These are phyloP conservation scores for Bombyx mandarina DNA, from an alignment of 1,140 invertebrate genomes.

Conservation along the genomic window DNA sequence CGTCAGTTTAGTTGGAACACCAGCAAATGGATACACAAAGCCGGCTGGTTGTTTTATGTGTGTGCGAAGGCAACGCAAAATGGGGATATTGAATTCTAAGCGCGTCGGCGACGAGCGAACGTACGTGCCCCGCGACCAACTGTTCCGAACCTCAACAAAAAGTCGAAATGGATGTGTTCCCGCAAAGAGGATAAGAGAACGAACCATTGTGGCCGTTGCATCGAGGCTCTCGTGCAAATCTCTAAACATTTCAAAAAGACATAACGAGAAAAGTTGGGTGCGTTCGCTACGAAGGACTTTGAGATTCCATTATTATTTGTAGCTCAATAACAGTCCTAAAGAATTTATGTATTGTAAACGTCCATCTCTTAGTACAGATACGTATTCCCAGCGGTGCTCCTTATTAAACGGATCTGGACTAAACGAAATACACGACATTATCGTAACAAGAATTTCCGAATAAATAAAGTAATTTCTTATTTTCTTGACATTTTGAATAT, in stretches of 20 bases:
- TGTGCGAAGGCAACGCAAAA: slow-evolving; percentile 30
- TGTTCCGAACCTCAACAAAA: slow-evolving; percentile 35
- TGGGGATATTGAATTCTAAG: slow-evolving; percentile 46
- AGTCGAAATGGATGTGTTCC: slow-evolving; percentile 37
- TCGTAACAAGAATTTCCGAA: neutral
- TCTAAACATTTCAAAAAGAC: slow-evolving; percentile 38
- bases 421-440: neutral
- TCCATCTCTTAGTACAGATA: slow-evolving; percentile 11
- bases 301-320: slow-evolving; percentile 26
- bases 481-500: neutral
- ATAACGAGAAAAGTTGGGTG: slow-evolving; percentile 44
- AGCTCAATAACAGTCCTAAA: slow-evolving; percentile 19
- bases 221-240: slow-evolving; percentile 33
- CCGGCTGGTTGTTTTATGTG: slow-evolving; percentile 27
- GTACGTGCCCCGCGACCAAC: slow-evolving; percentile 36
- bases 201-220: slow-evolving; percentile 38
- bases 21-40: slow-evolving; percentile 19
- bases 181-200: slow-evolving; percentile 29
- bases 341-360: slow-evolving; percentile 20
- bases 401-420: neutral
- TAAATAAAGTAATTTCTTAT: neutral
- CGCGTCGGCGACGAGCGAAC: slow-evolving; percentile 31
- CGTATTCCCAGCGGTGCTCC: neutral
- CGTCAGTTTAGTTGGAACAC: slow-evolving; percentile 7
- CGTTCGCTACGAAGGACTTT: slow-evolving; percentile 16